A percentile compares a stretch with the other conserved stretches of the same genome.
Evolutionary conservation across 2,888 invertebrate species (phyloP).

Genomic region (Apotomis capreana): DNA sequence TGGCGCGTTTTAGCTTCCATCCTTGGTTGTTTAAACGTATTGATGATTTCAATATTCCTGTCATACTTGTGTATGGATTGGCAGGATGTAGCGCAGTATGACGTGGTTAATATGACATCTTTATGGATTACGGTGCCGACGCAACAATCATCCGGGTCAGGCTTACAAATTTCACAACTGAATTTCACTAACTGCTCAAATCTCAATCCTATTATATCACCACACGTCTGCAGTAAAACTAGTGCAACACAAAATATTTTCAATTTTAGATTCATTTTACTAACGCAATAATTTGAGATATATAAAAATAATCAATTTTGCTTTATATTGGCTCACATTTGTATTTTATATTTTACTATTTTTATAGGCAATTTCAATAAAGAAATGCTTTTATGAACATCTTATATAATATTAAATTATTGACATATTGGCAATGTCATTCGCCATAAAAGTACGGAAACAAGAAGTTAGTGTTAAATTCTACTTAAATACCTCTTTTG

Average conservation of each 20-base stretch:
- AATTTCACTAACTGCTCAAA: slow-evolving; percentile 30
- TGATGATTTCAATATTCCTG: slow-evolving; percentile 20
- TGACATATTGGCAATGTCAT: neutral
- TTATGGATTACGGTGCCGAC: slow-evolving; percentile 34
- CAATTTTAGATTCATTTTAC: slow-evolving; percentile 21
- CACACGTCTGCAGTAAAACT: neutral
- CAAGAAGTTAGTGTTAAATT: too few species aligned
- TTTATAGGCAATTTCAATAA: slow-evolving; percentile 21
- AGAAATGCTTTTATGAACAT: slow-evolving; percentile 2
- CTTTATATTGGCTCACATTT: slow-evolving; percentile 1
- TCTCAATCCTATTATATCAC: slow-evolving; percentile 14
- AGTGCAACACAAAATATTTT: slow-evolving; percentile 10
- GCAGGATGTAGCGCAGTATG: slow-evolving; percentile 29
- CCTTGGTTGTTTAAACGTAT: slow-evolving; percentile 21
- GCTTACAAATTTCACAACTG: slow-evolving; percentile 25
- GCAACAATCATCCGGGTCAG: slow-evolving; percentile 19
- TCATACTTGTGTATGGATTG: slow-evolving; percentile 22
- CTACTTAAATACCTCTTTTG: too few species aligned
- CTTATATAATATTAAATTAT: neutral
- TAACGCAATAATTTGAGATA: neutral
- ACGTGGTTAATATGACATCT: slow-evolving; percentile 26
- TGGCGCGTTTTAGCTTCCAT: slow-evolving; percentile 14
- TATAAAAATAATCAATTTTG: slow-evolving; percentile 15
- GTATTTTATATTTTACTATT: slow-evolving; percentile 14
- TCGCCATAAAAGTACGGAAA: too few species aligned